phyloP scores from a whole-genome alignment of 2,888 invertebrate genomes.

The Euzetes globulus region DNA sequence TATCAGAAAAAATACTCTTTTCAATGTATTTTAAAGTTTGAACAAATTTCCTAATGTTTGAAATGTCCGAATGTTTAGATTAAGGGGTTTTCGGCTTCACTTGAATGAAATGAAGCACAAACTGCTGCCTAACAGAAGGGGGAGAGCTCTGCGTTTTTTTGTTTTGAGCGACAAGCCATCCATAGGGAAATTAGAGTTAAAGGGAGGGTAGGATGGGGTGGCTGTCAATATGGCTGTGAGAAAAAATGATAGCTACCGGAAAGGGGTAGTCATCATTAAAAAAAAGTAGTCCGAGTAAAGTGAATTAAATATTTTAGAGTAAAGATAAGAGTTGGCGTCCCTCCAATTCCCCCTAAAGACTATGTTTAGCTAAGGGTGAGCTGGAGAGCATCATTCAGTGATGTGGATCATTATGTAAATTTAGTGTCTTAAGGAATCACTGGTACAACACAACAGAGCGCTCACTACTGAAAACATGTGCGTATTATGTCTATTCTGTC shows the following conservation, averaged over 20 bases:
- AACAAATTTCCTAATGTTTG: conserved; percentile 14
- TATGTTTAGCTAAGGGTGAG: conserved; percentile 20
- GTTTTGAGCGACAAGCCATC: conserved; percentile 26
- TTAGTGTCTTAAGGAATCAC: conserved; percentile 32
- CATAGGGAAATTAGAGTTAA: conserved; percentile 29
- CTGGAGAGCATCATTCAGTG: conserved; percentile 16
- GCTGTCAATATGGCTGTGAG: conserved; percentile 6
- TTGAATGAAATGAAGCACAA: conserved; percentile 15
- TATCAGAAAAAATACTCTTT: not conserved
- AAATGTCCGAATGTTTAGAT: conserved; percentile 31
- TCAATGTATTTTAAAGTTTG: conserved; percentile 1
- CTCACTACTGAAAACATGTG: conserved; percentile 16
- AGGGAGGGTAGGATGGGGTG: conserved; percentile 22
- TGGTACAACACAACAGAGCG: conserved; percentile 17
- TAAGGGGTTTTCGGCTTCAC: conserved; percentile 12
- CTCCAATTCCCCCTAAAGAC: conserved; percentile 10
- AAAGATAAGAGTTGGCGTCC: conserved; percentile 11
- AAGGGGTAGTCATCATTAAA: conserved; percentile 27
- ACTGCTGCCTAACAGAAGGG: not conserved
- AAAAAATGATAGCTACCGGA: conserved; percentile 32
- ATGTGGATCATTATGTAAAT: conserved; percentile 32
- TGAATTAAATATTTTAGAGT: conserved; percentile 29
- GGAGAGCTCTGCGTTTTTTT: conserved; percentile 1
- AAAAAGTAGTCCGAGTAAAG: conserved; percentile 11
- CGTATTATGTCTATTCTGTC: conserved; percentile 12